Conservation (phyloP, 2,797 vertebrate genomes). For the Chaunax sp. region DNA sequence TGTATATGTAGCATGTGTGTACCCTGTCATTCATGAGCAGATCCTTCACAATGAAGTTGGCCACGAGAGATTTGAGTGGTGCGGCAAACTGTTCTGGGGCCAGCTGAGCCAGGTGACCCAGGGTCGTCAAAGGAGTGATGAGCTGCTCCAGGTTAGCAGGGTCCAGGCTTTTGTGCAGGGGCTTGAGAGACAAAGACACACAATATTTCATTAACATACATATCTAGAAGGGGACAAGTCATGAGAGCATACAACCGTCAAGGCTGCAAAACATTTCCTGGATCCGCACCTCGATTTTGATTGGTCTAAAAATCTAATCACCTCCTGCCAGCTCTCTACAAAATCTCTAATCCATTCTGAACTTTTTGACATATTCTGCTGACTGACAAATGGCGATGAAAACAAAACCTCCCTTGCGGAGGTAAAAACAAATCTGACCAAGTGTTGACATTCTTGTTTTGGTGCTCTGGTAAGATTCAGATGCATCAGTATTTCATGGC, state of each 20-base stretch:
- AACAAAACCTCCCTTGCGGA: too few relatives aligned
- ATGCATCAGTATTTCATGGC: neutral
- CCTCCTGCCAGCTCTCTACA: too few relatives aligned
- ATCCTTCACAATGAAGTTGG: slow-evolving; percentile 98
- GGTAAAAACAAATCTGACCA: too few relatives aligned
- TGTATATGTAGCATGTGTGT: neutral
- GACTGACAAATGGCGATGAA: too few relatives aligned
- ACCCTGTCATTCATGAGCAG: slow-evolving; percentile 98
- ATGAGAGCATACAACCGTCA: too few relatives aligned
- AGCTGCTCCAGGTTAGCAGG: slow-evolving; percentile 95
- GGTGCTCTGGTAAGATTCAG: neutral
- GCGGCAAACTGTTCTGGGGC: slow-evolving; percentile 97
- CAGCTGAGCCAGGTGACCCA: slow-evolving; percentile 96
- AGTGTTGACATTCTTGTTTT: neutral
- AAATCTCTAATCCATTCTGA: too few relatives aligned
- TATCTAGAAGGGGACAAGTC: too few relatives aligned
- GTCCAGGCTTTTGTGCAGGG: slow-evolving; percentile 95
- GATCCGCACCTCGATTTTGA: too few relatives aligned
- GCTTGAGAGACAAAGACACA: slow-evolving; percentile 77
- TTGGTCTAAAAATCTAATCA: too few relatives aligned
- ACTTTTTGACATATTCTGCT: too few relatives aligned
- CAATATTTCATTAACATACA: neutral
- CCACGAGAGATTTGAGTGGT: slow-evolving; percentile 95
- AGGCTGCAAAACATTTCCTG: too few relatives aligned
- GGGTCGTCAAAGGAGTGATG: slow-evolving; percentile 93